Evolutionary conservation across 2,888 invertebrate genomes (phyloP).

Genomic region (Lycia hirtaria): DNA sequence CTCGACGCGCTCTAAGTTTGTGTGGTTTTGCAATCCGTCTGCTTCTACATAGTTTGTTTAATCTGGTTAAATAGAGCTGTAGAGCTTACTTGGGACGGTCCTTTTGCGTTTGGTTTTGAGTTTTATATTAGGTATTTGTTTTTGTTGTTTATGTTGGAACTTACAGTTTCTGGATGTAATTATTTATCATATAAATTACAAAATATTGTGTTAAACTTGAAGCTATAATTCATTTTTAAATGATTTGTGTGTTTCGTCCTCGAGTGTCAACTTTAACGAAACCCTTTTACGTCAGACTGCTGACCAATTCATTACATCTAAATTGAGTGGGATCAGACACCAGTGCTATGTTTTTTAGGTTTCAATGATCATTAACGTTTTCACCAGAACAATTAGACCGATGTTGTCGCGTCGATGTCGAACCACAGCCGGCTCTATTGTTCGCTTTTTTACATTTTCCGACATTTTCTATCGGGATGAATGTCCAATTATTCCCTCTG

Average conservation of each 20-base stretch:
- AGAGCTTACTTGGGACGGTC: constrained; percentile 20
- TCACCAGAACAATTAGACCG: constrained; percentile 40
- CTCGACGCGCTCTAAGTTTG: constrained; percentile 37
- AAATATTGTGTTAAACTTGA: background rate
- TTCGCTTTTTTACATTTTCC: constrained; percentile 39
- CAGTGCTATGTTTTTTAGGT: constrained; percentile 29
- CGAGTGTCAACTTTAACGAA: constrained; percentile 11
- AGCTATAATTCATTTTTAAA: background rate
- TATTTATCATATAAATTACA: background rate
- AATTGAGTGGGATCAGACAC: constrained; percentile 31
- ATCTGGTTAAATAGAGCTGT: constrained; percentile 37
- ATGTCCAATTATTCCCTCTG: constrained; percentile 50
- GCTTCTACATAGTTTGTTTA: constrained; percentile 31
- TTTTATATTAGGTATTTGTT: constrained; percentile 9
- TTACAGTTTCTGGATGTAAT: background rate
- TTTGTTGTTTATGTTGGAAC: background rate
- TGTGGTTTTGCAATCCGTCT: constrained; percentile 37
- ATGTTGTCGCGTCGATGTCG: constrained; percentile 28
- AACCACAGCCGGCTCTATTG: constrained; percentile 49
- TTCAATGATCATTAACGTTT: constrained; percentile 42
- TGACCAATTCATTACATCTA: constrained; percentile 32
- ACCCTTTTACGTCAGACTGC: constrained; percentile 12
- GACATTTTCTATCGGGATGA: constrained; percentile 50
- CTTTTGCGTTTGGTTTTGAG: constrained; percentile 19
- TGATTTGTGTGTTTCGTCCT: constrained; percentile 5